Conservation (phyloP, 2,113 vertebrate genomes). For the Carlito syrichta region DNA sequence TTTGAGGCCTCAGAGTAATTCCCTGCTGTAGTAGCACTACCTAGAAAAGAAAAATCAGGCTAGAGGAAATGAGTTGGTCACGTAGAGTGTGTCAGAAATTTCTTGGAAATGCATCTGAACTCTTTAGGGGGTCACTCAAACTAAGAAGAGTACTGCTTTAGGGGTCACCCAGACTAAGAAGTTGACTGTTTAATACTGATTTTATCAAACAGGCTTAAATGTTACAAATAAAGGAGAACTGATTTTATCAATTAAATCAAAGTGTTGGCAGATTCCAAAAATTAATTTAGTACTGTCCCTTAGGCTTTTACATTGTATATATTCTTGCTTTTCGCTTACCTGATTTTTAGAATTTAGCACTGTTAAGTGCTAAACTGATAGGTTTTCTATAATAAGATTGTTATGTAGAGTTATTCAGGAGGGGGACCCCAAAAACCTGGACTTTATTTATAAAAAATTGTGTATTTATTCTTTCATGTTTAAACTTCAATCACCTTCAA, state of each 20-base stretch:
- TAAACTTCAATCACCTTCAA: no score
- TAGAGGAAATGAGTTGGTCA: neutral
- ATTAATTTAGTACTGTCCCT: neutral
- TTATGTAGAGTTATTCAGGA: neutral
- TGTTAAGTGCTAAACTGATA: neutral
- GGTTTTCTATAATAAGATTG: neutral
- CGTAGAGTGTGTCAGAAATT: neutral
- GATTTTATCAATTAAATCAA: neutral
- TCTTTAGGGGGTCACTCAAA: neutral
- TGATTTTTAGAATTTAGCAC: conserved; percentile 34
- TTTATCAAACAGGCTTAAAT: neutral
- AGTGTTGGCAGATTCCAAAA: neutral
- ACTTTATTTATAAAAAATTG: no score
- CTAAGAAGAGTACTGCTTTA: neutral
- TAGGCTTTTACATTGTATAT: neutral
- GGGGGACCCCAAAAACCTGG: no score
- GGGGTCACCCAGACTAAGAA: neutral
- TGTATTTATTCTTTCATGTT: no score
- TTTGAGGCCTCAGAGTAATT: neutral
- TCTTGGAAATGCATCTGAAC: neutral
- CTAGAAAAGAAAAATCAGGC: neutral
- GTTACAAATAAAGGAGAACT: neutral
- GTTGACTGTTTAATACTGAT: neutral
- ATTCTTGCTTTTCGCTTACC: neutral
- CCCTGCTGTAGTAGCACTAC: neutral